Evolutionary conservation across 2,797 vertebrate genomes (phyloP), one percentile per base, ranked within the genome.

Genomic region (Enteromius fasciolatus): DNA sequence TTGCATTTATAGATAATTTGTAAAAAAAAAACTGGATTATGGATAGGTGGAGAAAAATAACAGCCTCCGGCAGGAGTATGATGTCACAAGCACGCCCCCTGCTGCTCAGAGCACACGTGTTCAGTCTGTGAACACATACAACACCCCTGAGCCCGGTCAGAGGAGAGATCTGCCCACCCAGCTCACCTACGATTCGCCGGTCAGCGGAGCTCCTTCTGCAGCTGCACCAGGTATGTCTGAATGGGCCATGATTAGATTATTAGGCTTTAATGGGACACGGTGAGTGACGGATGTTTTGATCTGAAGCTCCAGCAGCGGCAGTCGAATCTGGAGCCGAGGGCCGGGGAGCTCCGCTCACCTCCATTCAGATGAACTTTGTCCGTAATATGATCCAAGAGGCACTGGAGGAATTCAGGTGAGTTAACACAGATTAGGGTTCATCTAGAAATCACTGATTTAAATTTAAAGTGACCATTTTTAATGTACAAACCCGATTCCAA

Each of bases 321-420:
- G 91, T 94, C 72, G 95, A 95, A 31, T 95, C 91, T 11, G 95
- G 92, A 74, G 93, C 86, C n/a, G 95, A 92, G 86, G 94, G 91
- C 10, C 90, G 92, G 52, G 95, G 91, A 20, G 94, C 95, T 75
- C 97, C 97, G 3, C 90, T 99, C 89, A 96, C 95, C 74, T 95
- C 97, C 5, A 87, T 98, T 88, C 98, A 99, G 91, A 97, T 98
- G 89, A 95, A 92, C 90, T 98, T 99, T 91, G 97, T 99, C 90
- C 96, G 96, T 89, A 97, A 96, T 92, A 98, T 99, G 96, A 99
- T 99, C 89, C 96, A 98, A 28, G 97, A 99, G 81, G 96, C 95
- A 1, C 87, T 99, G 92, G 97, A 99, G 90, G 97, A 99, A 84
- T 97, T 98, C 89, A 96, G 97, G 98, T 99, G 89, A 57, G 81